Conservation (phyloP, 2,113 vertebrate genomes). For the Daubentonia madagascariensis region DNA sequence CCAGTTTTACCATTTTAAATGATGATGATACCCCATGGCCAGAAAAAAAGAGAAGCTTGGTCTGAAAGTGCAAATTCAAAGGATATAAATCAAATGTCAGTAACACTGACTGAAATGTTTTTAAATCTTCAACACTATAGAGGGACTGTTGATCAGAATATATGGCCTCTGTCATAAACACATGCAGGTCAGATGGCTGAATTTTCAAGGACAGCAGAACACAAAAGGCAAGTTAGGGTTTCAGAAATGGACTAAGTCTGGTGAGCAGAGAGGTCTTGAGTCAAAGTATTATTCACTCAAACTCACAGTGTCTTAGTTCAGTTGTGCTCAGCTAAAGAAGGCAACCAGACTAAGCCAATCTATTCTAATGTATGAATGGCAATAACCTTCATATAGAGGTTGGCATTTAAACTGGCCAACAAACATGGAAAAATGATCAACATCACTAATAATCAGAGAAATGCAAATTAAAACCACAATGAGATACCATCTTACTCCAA, state of each 20-base stretch:
- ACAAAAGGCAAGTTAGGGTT: background rate
- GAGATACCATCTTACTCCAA: no score
- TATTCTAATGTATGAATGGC: background rate
- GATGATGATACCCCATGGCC: background rate
- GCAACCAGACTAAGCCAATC: background rate
- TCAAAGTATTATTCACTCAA: background rate
- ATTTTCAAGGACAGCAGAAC: background rate
- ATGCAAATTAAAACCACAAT: no score
- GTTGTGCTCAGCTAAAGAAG: background rate
- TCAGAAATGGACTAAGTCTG: background rate
- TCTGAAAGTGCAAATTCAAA: constrained; percentile 39
- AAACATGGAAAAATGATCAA: no score
- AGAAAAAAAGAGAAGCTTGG: background rate
- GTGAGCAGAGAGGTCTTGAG: background rate
- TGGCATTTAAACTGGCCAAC: background rate
- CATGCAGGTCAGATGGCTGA: background rate
- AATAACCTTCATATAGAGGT: background rate
- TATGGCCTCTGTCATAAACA: background rate
- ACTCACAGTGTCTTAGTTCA: background rate
- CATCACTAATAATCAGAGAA: no score
- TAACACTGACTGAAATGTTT: constrained; percentile 24
- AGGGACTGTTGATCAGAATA: background rate
- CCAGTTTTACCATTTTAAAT: constrained; percentile 3
- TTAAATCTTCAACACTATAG: background rate
- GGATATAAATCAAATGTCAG: constrained; percentile 22